Evolutionary conservation across 2,888 invertebrate genomes (phyloP), one percentile per base, ranked within the genome.

Genomic region (Malthinus seriepunctatus): DNA sequence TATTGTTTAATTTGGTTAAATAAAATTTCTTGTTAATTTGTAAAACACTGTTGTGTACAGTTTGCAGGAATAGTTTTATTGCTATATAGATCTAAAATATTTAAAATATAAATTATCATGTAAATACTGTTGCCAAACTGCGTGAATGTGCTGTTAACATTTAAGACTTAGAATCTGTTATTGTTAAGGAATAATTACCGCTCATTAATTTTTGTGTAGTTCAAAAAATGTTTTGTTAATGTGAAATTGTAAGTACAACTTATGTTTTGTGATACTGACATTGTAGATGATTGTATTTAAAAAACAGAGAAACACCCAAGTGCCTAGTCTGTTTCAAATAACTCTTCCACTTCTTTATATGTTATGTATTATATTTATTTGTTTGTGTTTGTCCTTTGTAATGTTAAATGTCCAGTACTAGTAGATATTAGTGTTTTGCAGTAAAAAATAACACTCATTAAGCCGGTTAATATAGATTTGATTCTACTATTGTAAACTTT

Each of bases 21-120:
- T 39, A 37, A 60, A 12, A 35, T 49, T n/a, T n/a, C 47, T 53
- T 55, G 54, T 51, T 60, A 55, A 42, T 56, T 42, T 39, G 46
- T 42, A 52, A 52, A 53, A 48, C 65, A 65, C 65, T 63, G 65
- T 65, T 65, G 48, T 65, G 65, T 65, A 65, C 65, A 65, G 65
- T 60, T 65, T 63, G 65, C 65, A 65, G 62, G 51, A 60, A 55
- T 47, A 44, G 46, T 55, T 55, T 57, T 49, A 59, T 49, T 47
- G 45, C 32, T 33, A 49, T 37, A 45, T 54, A 54, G 48, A 46
- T 46, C 35, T 34, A 38, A 32, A 50, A 38, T 35, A n/a, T 23
- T 53, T 11, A 47, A 46, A 50, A 38, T 35, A 37, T 42, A 44
- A 57, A 51, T 42, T 42, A 51, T 51, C 45, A 37, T 60, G 60